phyloP scores from a whole-genome alignment of 2,888 invertebrate genomes.

The Drosophila nr. medialis region DNA sequence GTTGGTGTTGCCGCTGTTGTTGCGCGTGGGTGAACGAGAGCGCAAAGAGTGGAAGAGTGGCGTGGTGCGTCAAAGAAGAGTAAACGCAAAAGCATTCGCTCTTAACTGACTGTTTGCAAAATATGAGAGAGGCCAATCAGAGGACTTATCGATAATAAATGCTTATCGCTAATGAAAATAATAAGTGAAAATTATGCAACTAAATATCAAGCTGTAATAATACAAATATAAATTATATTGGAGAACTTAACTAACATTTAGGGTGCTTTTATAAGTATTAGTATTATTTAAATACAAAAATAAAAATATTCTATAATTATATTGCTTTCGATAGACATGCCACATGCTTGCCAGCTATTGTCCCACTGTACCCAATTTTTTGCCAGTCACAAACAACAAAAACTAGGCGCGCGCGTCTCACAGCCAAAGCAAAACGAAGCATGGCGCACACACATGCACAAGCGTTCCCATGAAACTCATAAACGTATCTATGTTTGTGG shows the following conservation, averaged over 20 bases:
- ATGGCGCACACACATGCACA: constrained; percentile 17
- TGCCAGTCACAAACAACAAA: constrained; percentile 60
- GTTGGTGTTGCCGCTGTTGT: constrained; percentile 5
- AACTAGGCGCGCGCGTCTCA: constrained; percentile 23
- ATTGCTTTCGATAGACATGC: neutral
- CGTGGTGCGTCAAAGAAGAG: constrained; percentile 27
- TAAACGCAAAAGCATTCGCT: constrained; percentile 15
- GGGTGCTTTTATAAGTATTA: no score
- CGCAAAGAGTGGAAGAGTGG: constrained; percentile 27
- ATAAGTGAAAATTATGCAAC: neutral
- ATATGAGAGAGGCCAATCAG: constrained; percentile 36
- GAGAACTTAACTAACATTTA: neutral
- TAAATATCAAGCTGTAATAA: neutral
- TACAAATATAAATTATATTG: neutral
- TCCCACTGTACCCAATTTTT: constrained; percentile 52
- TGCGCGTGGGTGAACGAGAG: constrained; percentile 42
- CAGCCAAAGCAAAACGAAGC: constrained; percentile 13
- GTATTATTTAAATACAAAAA: neutral
- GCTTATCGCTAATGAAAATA: constrained; percentile 7
- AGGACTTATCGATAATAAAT: constrained; percentile 39
- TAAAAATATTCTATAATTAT: neutral
- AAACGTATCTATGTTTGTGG: neutral
- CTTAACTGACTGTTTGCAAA: constrained; percentile 19
- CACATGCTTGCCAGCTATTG: constrained; percentile 10
- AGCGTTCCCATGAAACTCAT: constrained; percentile 2